These are phyloP conservation scores for Peromyscus polionotus DNA, from an alignment of 2,113 vertebrate genomes.

Conservation along the genomic window DNA sequence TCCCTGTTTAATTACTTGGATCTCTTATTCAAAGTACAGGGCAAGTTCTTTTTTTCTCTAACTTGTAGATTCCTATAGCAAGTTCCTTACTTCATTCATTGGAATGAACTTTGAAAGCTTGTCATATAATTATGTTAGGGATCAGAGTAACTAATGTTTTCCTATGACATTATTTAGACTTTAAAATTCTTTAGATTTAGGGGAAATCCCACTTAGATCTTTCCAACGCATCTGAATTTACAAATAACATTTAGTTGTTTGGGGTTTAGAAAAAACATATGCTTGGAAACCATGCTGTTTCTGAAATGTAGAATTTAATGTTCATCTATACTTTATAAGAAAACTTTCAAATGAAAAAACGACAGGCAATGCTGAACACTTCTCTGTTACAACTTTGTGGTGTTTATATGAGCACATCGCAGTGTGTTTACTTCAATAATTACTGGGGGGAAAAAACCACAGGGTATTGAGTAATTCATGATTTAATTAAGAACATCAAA, in stretches of 20 bases:
- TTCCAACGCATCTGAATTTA: neutral
- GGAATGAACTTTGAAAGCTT: constrained; percentile 3
- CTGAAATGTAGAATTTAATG: neutral
- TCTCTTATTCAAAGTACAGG: neutral
- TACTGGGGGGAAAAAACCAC: neutral
- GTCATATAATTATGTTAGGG: constrained; percentile 12
- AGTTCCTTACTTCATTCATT: neutral
- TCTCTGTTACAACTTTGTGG: neutral
- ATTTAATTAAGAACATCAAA: constrained; percentile 23
- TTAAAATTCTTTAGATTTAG: constrained; percentile 22
- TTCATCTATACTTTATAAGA: constrained; percentile 8
- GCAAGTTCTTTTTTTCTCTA: neutral
- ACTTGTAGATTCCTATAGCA: neutral
- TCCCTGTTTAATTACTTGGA: neutral
- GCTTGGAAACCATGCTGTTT: neutral
- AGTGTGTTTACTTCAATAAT: constrained; percentile 21
- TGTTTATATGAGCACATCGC: constrained; percentile 11
- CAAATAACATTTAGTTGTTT: neutral
- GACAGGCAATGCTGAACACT: neutral
- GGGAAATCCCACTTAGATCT: neutral
- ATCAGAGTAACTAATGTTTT: neutral
- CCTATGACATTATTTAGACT: neutral
- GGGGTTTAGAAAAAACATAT: neutral
- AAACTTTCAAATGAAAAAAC: constrained; percentile 24
- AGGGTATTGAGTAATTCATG: constrained; percentile 2